These are phyloP conservation scores for Gortyna flavago DNA, from an alignment of 2,888 invertebrate species.

Conservation along the genomic window DNA sequence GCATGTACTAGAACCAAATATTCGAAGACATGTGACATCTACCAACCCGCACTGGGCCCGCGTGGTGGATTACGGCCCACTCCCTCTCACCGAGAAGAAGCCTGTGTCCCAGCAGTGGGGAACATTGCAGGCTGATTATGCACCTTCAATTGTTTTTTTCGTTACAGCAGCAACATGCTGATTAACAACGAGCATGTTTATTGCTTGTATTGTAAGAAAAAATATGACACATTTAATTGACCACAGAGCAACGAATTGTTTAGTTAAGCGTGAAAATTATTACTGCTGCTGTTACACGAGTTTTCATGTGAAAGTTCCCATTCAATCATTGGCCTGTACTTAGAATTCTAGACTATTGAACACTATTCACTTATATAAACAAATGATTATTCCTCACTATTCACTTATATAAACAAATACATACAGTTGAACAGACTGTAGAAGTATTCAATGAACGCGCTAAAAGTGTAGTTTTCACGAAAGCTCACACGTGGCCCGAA, in stretches of 20 bases:
- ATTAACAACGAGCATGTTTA: not conserved
- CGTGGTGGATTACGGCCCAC: not conserved
- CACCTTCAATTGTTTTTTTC: not conserved
- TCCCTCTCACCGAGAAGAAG: not conserved
- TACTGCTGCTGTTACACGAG: not conserved
- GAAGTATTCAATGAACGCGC: slow-evolving; percentile 16
- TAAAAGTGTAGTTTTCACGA: slow-evolving; percentile 38
- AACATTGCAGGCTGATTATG: not conserved
- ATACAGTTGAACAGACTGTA: slow-evolving; percentile 7
- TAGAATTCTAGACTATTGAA: slow-evolving; percentile 11
- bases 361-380: not conserved
- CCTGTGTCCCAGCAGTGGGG: not conserved
- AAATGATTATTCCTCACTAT: slow-evolving; percentile 11
- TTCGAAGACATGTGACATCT: not conserved
- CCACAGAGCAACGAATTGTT: slow-evolving; percentile 4
- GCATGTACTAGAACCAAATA: not conserved
- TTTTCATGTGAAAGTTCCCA: slow-evolving; percentile 9
- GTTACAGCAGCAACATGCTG: not conserved
- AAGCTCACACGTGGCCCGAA: slow-evolving; percentile 54
- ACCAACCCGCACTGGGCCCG: not conserved
- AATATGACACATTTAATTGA: not conserved
- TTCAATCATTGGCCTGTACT: slow-evolving; percentile 19
- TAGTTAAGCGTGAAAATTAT: slow-evolving; percentile 19
- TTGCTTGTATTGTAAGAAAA: not conserved
- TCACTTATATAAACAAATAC: slow-evolving; percentile 2